Base-by-base conservation (phyloP, 2,797 vertebrate genomes). In the Sebastolobus alascanus region DNA sequence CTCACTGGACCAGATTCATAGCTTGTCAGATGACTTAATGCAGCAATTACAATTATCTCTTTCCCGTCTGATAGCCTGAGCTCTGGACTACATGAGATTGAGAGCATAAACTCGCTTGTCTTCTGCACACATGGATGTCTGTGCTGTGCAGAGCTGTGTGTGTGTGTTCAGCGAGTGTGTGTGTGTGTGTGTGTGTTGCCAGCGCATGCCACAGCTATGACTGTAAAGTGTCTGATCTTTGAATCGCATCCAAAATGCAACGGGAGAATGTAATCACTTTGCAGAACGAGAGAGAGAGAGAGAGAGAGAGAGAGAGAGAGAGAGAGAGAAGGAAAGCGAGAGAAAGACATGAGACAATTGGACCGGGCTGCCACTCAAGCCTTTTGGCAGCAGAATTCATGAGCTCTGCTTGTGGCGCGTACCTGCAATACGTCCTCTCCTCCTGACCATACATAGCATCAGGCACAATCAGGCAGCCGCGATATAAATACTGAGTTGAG, bases 371-470 rank as follows among this genome's bases (percentile, higher is more conserved):
- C 91, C 94, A 92, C 84, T 95, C 92, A 88, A 60, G 22, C 1
- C 40, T 83, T 83, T 65, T 94, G 92, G 94, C 93, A 86, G 87
- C 87, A 69, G 78, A 18, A 76, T 75, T 79, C 64, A 80, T 83
- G 84, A 79, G 73, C 84, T 80, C 82, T 69, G 88, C 90, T 92
- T 91, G 84, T 90, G 87, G 90, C 73, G 63, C 90, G 91, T 92
- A 93, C 88, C 90, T 93, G 87, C 79, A 60, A 29, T n/a, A 75
- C 56, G 79, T 90, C 85, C 92, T 90, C 84, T 83, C 65, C 86
- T 75, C 85, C 89, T 94, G 93, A 94, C 95, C 95, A 95, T 94
- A 96, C 93, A 95, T 94, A 95, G 93, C 92, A 85, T 93, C 80
- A 84, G 90, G 66, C 92, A 82, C 88, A 90, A 91, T 89, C 88